Evolutionary conservation across 1,140 invertebrate species (phyloP).

Genomic region (Bombus waltoni): DNA sequence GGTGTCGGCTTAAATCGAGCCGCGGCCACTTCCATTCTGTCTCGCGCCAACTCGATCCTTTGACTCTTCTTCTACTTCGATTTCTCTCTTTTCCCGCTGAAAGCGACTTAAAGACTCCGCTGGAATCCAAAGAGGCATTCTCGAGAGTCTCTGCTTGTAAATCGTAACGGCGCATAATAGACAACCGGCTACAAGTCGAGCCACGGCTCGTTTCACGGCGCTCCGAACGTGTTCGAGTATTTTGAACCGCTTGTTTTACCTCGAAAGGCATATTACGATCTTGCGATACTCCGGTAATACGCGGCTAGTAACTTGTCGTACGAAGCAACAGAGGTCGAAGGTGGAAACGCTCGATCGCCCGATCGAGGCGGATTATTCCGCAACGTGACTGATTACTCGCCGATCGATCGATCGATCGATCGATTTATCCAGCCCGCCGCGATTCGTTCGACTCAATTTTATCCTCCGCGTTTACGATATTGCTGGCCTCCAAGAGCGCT

Average conservation of each 20-base stretch:
- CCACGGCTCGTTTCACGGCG: not conserved
- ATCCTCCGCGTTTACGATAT: conserved; percentile 5
- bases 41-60: conserved; percentile 13
- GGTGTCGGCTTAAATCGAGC: conserved; percentile 48
- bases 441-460: conserved; percentile 16
- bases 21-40: conserved; percentile 11
- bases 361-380: conserved; percentile 19
- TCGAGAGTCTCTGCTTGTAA: conserved; percentile 31
- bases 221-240: conserved; percentile 36
- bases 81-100: not conserved
- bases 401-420: not conserved
- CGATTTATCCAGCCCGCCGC: not conserved
- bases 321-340: conserved; percentile 18
- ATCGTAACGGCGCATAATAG: conserved; percentile 39
- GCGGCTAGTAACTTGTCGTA: conserved; percentile 31
- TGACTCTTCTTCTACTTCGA: not conserved
- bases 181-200: conserved; percentile 10
- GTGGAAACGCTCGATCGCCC: not conserved
- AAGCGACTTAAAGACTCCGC: conserved; percentile 34
- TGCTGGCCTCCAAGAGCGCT: not conserved
- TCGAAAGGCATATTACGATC: conserved; percentile 18
- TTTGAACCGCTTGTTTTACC: conserved; percentile 22
- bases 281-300: conserved; percentile 16
- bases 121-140: not conserved
- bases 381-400: conserved; percentile 32